Evolutionary conservation across 2,113 vertebrate genomes (phyloP), one percentile per base, ranked within the genome.

Genomic region (Eudyptes chrysolophus): DNA sequence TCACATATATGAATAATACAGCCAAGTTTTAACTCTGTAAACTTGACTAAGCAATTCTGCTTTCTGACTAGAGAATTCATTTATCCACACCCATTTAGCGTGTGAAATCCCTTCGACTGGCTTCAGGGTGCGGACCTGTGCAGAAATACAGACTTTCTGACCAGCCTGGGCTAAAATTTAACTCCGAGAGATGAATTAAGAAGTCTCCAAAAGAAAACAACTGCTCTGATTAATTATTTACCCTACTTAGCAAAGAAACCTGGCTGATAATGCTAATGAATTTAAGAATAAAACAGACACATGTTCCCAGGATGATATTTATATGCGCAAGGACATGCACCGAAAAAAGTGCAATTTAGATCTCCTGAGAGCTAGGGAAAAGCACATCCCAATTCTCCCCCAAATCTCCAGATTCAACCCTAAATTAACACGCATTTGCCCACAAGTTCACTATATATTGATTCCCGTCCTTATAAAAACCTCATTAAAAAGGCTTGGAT

Each of bases 41-140:
- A 97, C 89, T 95, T 96, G 88, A 97, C 94, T 93, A 97, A 97
- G 92, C 88, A 97, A 93, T 96, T 97, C 86, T 84, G 82, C 62
- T 94, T 97, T 95, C 87, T 96, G 94, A 94, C 68, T 86, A 77
- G 79, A 92, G 51, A 96, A 97, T 97, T 85, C 29, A 84, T 96
- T 97, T 97, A 87, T 81, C 96, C 84, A 96, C 77, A 93, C 55
- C 72, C 89, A 81, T 89, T 90, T 60, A 86, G 49, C 3, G 42
- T 68, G 72, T 83, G 77, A 97, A 97, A 97, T 97, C 85, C 62
- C 89, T 96, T 80, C 58, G 69, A 87, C 70, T 66, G 70, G 60
- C 44, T 92, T 94, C 91, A 89, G 54, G n/a, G 32, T 64, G 57
- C 3, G 17, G 79, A 58, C 46, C n/a, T 60, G 38, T 34, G 60